Base-by-base conservation (phyloP, 92 coral and sea anemone genomes). In the Parazoanthus darwini region DNA sequence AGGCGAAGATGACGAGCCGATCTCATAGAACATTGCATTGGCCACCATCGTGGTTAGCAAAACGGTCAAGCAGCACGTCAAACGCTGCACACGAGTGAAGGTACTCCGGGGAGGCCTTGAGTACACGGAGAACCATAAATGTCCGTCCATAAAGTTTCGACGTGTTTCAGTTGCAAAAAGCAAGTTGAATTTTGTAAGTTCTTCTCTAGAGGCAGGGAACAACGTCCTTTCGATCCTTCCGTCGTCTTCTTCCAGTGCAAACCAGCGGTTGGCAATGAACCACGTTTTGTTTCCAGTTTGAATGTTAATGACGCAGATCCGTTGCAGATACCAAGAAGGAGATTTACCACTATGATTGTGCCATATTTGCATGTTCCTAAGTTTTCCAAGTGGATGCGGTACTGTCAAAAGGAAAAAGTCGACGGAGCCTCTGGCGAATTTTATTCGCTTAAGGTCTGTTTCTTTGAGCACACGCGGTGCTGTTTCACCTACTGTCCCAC, bases 191-290 rank as follows among this genome's bases (percentile, higher is more conserved):
- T 90, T 93, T 26, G 92, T 91, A 78, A 96, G 82, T 54, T 96
- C 96, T 51, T 91, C 82, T 67, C 89, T 91, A 2, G 96, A 76
- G 71, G 95, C 92, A 10, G 96, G 93, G 5, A 58, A 81, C 8
- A 96, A 88, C 37, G 79, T 92, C 59, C 98, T 74, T 8, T 96
- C 95, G 79, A 96, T 93, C 29, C 73, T 79, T 1, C 98, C 98
- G 66, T 96, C 98, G 13, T 91, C 98, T 90, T 96, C 98, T 83
- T 94, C 98, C 25, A 94, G 92, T 1, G 98, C 98, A 26, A 96
- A 80, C 98, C 98, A 96, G 18, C 92, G 89, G 85, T 93, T 94
- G 54, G 95, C 92, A 38, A 96, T 82, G 89, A 93, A 96, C 98
- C 98, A 96, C 3, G 82, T 87, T 67, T 88, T 91, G 63, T 90